These are phyloP conservation scores for Capreolus pygargus DNA, from an alignment of 2,113 vertebrate genomes.

Conservation along the genomic window DNA sequence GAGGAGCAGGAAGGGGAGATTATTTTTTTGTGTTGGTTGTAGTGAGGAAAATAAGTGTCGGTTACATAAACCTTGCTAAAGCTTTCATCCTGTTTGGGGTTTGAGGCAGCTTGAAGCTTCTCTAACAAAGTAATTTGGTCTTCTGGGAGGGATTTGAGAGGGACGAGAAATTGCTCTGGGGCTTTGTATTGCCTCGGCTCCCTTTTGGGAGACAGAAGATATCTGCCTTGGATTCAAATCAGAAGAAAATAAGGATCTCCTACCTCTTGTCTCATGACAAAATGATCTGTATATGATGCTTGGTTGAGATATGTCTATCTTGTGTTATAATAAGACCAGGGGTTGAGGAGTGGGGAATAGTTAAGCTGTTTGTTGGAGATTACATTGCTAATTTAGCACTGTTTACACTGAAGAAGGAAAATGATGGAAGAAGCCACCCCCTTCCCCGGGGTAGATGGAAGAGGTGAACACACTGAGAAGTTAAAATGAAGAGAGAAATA, in stretches of 20 bases:
- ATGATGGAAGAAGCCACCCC: neutral
- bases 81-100: neutral
- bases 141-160: neutral
- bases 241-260: neutral
- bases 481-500: neutral
- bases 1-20: neutral
- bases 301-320: neutral
- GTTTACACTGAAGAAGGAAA: conserved; percentile 64
- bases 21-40: neutral
- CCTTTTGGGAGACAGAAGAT: neutral
- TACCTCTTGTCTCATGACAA: neutral
- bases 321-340: neutral
- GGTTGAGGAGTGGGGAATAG: conserved; percentile 40
- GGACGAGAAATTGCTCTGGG: neutral
- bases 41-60: neutral
- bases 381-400: conserved; percentile 42
- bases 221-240: neutral
- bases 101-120: neutral
- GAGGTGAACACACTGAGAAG: neutral
- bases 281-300: neutral
- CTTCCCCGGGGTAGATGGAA: neutral
- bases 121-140: neutral
- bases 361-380: conserved; percentile 44
- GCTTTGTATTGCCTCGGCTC: neutral
- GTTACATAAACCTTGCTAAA: neutral